phyloP scores from a whole-genome alignment of 2,113 vertebrate species.

The Enhydra lutris region DNA sequence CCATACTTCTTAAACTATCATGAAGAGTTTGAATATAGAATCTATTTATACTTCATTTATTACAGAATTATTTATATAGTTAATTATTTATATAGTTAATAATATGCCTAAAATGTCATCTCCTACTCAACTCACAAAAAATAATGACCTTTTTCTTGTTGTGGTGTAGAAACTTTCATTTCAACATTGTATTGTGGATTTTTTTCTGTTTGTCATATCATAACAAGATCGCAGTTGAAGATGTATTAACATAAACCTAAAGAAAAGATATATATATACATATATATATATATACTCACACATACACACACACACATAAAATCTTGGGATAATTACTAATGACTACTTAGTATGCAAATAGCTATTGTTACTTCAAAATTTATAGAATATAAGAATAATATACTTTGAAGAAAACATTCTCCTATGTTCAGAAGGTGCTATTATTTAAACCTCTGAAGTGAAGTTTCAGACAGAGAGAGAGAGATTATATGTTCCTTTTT shows the following conservation, averaged over 20 bases:
- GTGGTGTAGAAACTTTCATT: background rate
- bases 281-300: no score
- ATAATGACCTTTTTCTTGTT: background rate
- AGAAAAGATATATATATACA: background rate
- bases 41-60: background rate
- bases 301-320: background rate
- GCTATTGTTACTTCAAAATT: background rate
- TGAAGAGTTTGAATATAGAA: background rate
- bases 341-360: background rate
- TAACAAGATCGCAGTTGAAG: background rate
- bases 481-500: background rate
- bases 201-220: background rate
- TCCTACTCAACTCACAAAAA: background rate
- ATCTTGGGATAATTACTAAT: background rate
- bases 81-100: background rate
- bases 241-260: background rate
- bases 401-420: background rate
- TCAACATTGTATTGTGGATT: background rate
- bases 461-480: background rate
- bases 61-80: background rate
- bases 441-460: background rate
- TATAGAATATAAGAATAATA: background rate
- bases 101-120: background rate
- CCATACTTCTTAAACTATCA: background rate
- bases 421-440: background rate